Conservation (phyloP, 2,888 invertebrate genomes). For the Formica aserva region DNA sequence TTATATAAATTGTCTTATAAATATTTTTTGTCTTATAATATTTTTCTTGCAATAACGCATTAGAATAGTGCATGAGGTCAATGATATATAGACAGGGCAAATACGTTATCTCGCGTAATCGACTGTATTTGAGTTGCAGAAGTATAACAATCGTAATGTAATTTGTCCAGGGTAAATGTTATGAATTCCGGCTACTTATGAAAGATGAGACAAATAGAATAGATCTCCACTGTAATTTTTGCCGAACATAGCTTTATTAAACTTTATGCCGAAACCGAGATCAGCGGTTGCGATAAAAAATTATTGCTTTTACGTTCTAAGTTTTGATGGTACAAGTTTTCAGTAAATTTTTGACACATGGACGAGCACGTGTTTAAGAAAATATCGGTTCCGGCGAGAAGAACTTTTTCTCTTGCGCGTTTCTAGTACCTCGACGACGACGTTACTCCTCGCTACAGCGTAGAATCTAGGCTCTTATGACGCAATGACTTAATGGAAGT, state of each 20-base stretch:
- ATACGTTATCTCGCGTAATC: constrained; percentile 47
- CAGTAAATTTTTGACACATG: constrained; percentile 1
- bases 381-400: constrained; percentile 43
- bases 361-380: constrained; percentile 23
- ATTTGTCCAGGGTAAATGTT: constrained; percentile 17
- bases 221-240: not conserved
- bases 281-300: not conserved
- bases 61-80: not conserved
- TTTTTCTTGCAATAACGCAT: constrained; percentile 3
- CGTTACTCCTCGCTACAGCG: constrained; percentile 54
- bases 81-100: constrained; percentile 1
- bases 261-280: not conserved
- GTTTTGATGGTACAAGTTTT: constrained; percentile 8
- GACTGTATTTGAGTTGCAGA: constrained; percentile 15
- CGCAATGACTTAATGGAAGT: constrained; percentile 76
- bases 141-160: not conserved
- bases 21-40: not conserved
- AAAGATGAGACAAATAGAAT: not conserved
- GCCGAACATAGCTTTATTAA: constrained; percentile 4
- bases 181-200: not conserved
- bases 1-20: not conserved
- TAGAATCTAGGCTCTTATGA: constrained; percentile 65
- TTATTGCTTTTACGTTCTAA: constrained; percentile 19
- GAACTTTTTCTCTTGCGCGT: constrained; percentile 58
- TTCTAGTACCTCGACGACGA: constrained; percentile 51